phyloP scores from a whole-genome alignment of 2,888 invertebrate genomes.

The Tuta absoluta region DNA sequence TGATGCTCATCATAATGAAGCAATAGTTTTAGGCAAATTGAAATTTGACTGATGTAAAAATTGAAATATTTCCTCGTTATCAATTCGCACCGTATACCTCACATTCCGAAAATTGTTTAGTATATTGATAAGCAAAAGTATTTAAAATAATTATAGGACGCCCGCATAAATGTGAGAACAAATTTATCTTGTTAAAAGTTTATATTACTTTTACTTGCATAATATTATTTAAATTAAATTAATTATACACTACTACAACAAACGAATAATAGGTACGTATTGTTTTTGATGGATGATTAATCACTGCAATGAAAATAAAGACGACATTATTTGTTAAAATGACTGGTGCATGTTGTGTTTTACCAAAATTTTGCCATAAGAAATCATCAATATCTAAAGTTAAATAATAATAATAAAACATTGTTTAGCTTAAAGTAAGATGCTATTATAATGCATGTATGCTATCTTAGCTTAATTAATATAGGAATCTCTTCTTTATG shows the following conservation, averaged over 20 bases:
- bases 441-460: constrained; percentile 30
- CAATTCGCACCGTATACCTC: constrained; percentile 19
- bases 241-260: neutral
- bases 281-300: neutral
- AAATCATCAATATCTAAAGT: neutral
- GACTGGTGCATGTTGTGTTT: constrained; percentile 8
- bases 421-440: constrained; percentile 21
- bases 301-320: neutral
- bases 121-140: constrained; percentile 21
- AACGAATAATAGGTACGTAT: neutral
- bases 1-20: neutral
- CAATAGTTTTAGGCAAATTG: constrained; percentile 15
- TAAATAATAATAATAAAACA: constrained; percentile 25
- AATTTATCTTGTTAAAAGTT: neutral
- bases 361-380: neutral
- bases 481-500: neutral
- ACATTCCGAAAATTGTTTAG: constrained; percentile 10
- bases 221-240: neutral
- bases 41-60: constrained; percentile 13
- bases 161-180: neutral
- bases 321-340: neutral
- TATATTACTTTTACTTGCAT: neutral
- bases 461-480: constrained; percentile 30
- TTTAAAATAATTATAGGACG: constrained; percentile 5
- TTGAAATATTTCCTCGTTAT: constrained; percentile 5